These are phyloP conservation scores for Diarsia rubi DNA, from an alignment of 2,888 invertebrate genomes.

Conservation along the genomic window DNA sequence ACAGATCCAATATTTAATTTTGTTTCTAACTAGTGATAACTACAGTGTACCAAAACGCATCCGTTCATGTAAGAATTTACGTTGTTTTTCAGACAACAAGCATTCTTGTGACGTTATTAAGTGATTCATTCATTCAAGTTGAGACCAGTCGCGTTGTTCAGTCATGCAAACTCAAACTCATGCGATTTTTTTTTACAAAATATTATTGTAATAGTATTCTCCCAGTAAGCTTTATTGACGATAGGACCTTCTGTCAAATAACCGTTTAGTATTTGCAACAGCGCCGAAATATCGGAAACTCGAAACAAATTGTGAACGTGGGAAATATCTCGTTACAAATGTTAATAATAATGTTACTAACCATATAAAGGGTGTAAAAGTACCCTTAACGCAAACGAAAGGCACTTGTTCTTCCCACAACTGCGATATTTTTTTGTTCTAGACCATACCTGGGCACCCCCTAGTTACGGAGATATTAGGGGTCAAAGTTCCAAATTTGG, in stretches of 20 bases:
- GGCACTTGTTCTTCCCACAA: too few species aligned
- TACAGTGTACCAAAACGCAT: neutral
- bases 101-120: neutral
- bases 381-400: too few species aligned
- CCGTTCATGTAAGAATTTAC: slow-evolving; percentile 1
- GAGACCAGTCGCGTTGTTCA: neutral
- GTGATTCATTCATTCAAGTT: slow-evolving; percentile 36
- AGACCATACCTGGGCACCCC: too few species aligned
- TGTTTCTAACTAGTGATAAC: neutral
- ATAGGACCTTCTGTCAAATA: neutral
- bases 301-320: too few species aligned
- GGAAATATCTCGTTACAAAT: too few species aligned
- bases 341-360: too few species aligned
- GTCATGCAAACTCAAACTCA: neutral
- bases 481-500: too few species aligned
- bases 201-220: neutral
- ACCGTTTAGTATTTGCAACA: neutral
- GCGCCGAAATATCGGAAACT: too few species aligned
- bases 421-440: too few species aligned
- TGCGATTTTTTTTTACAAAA: neutral
- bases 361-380: too few species aligned
- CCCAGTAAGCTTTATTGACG: neutral
- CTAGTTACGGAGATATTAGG: too few species aligned
- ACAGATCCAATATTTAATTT: too few species aligned
- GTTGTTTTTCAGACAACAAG: slow-evolving; percentile 3